Percentiles rank a stretch among this genome's conserved stretches.
Conservation (phyloP, 1,140 invertebrate genomes). For the Nymphalis io region DNA sequence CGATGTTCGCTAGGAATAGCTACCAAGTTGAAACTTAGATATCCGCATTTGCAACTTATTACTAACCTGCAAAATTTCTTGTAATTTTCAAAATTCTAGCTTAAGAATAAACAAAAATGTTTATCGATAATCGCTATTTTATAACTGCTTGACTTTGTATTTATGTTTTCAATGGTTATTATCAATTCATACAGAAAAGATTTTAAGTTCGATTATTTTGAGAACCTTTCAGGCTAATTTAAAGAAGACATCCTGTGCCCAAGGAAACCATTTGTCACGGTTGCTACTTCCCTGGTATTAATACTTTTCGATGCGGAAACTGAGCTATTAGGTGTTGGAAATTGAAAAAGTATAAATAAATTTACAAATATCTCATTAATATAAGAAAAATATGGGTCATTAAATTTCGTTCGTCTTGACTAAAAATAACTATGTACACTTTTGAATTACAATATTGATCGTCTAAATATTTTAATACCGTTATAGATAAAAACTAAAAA, state of each 20-base stretch:
- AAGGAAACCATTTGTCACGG: slow-evolving; percentile 60
- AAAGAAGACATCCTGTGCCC: slow-evolving; percentile 41
- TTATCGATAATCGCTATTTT: too few species aligned
- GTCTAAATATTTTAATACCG: too few species aligned
- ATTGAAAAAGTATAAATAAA: slow-evolving; percentile 15
- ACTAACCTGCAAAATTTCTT: neutral
- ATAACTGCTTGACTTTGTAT: too few species aligned
- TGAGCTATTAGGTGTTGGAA: slow-evolving; percentile 25
- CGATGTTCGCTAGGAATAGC: slow-evolving; percentile 34
- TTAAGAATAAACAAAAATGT: too few species aligned
- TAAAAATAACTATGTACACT: too few species aligned
- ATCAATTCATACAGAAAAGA: neutral
- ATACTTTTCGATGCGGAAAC: slow-evolving; percentile 33
- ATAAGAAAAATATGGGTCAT: neutral
- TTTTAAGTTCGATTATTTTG: slow-evolving; percentile 9
- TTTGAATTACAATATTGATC: too few species aligned
- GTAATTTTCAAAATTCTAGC: too few species aligned
- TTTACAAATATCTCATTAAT: neutral
- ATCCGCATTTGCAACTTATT: slow-evolving; percentile 12
- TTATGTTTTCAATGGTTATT: too few species aligned
- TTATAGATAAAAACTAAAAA: too few species aligned
- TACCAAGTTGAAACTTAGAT: slow-evolving; percentile 12
- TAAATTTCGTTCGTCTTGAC: neutral
- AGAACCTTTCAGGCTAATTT: slow-evolving; percentile 43
- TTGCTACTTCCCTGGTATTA: slow-evolving; percentile 36